phyloP scores from a whole-genome alignment of 2,888 invertebrate species.

The Patella depressa region DNA sequence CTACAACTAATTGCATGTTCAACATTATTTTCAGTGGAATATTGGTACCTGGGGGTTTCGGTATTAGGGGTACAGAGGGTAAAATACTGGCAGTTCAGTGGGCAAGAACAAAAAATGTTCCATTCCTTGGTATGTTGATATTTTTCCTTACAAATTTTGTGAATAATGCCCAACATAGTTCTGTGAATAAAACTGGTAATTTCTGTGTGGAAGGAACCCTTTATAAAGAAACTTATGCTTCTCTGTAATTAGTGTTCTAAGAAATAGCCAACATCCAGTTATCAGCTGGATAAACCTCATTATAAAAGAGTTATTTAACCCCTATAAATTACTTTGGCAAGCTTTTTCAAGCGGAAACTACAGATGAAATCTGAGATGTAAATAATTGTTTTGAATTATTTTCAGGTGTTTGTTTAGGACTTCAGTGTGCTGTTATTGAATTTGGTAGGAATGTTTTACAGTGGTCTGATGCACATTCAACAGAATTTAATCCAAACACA shows the following conservation, averaged over 20 bases:
- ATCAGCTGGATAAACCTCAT: no score
- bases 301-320: no score
- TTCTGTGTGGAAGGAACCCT: not conserved
- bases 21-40: constrained; percentile 80
- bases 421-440: constrained; percentile 97
- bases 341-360: no score
- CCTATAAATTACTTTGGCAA: no score
- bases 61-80: constrained; percentile 94
- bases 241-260: no score
- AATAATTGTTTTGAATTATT: constrained; percentile 4
- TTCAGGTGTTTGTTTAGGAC: constrained; percentile 89
- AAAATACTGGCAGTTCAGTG: constrained; percentile 94
- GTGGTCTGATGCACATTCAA: constrained; percentile 85
- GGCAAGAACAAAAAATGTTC: constrained; percentile 91
- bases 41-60: constrained; percentile 98
- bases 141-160: constrained; percentile 4
- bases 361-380: no score
- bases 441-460: constrained; percentile 88
- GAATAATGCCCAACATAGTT: not conserved
- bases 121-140: constrained; percentile 82
- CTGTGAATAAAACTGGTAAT: not conserved
- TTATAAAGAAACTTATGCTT: no score
- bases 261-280: no score
- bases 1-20: no score
- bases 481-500: constrained; percentile 85